Percentiles rank a stretch among this genome's conserved stretches.
Conservation (phyloP, 2,888 invertebrate species). For the Eupithecia pulchellata region DNA sequence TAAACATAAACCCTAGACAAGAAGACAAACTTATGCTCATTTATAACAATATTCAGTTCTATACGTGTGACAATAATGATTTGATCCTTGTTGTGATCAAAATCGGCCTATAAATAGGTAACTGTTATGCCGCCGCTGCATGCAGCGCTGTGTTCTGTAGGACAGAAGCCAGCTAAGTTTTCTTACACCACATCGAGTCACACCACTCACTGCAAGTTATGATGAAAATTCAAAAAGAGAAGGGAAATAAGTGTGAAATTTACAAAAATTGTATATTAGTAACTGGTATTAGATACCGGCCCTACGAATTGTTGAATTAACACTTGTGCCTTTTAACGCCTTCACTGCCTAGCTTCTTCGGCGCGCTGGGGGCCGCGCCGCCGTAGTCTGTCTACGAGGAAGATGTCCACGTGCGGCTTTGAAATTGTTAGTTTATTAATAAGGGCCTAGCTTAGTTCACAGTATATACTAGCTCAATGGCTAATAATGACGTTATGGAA, state of each 20-base stretch:
- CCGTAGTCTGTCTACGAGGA: background rate
- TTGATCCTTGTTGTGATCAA: constrained; percentile 8
- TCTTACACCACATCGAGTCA: background rate
- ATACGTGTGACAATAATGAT: background rate
- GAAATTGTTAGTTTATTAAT: background rate
- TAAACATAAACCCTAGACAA: background rate
- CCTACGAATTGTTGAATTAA: background rate
- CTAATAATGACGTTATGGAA: background rate
- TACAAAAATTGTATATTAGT: background rate
- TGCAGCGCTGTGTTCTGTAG: background rate
- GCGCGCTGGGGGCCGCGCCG: too few species aligned
- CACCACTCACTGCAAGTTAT: background rate
- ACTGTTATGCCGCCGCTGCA: background rate
- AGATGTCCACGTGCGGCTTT: background rate
- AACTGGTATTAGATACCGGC: background rate
- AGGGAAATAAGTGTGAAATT: background rate
- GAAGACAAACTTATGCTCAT: background rate
- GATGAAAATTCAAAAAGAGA: constrained; percentile 4
- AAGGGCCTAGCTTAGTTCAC: background rate
- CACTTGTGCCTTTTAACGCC: background rate
- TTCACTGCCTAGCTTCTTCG: background rate
- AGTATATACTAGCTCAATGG: background rate
- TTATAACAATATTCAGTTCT: background rate
- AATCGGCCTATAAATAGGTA: background rate
- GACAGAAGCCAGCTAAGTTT: background rate